phyloP scores from a whole-genome alignment of 1,140 invertebrate species.

The Zaprionus inermis region DNA sequence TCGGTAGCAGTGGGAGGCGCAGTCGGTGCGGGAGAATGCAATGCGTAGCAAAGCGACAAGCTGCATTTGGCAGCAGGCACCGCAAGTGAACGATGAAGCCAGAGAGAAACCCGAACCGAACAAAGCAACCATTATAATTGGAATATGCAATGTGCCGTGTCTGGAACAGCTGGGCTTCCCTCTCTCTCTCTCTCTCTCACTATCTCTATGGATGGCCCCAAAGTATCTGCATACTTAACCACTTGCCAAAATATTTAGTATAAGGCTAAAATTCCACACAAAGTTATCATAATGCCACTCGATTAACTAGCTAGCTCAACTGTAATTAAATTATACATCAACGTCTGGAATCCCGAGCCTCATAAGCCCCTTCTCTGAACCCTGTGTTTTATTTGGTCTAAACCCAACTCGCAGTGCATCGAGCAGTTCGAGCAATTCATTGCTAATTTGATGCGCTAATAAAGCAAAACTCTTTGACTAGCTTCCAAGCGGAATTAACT shows the following conservation, averaged over 20 bases:
- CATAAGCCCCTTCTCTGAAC: neutral
- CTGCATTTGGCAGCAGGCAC: conserved; percentile 1
- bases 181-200: too few relatives aligned
- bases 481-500: neutral
- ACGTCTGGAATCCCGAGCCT: neutral
- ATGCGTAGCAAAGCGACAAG: neutral
- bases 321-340: neutral
- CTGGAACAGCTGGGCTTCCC: neutral
- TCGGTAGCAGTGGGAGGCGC: neutral
- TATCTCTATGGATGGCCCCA: neutral
- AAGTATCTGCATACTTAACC: neutral
- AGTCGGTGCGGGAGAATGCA: neutral
- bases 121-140: neutral
- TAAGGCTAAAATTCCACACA: neutral
- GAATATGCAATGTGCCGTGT: neutral
- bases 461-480: neutral
- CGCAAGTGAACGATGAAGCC: neutral
- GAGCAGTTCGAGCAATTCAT: neutral
- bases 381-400: neutral
- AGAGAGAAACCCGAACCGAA: neutral
- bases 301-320: neutral
- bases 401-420: neutral
- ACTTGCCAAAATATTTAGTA: neutral
- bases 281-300: too few relatives aligned
- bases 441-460: neutral